phyloP scores from a whole-genome alignment of 1,140 invertebrate genomes.

The Heliothis virescens region DNA sequence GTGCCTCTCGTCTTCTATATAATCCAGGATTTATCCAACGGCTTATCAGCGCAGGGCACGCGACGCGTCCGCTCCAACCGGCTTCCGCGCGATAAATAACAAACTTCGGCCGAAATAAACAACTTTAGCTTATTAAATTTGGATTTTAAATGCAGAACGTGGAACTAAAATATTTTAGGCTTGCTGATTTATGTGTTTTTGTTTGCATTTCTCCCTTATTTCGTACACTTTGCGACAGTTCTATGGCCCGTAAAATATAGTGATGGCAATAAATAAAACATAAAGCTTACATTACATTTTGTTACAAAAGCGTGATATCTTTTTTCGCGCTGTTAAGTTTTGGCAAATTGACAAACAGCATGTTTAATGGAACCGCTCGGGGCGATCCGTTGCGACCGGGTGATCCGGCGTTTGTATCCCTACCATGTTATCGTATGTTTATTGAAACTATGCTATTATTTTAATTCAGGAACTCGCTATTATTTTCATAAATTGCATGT shows the following conservation, averaged over 20 bases:
- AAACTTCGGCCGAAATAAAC: conserved; percentile 36
- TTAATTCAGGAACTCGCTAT: too few relatives aligned
- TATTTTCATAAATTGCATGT: too few relatives aligned
- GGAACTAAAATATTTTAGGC: conserved; percentile 30
- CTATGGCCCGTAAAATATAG: neutral
- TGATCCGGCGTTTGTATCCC: neutral
- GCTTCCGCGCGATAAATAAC: conserved; percentile 41
- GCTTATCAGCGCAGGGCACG: conserved; percentile 31
- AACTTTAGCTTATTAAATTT: conserved; percentile 38
- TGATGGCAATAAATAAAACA: neutral
- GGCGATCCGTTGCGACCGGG: conserved; percentile 11
- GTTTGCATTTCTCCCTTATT: neutral
- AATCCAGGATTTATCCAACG: conserved; percentile 33
- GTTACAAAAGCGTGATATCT: neutral
- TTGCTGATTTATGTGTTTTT: conserved; percentile 16
- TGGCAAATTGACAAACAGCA: conserved; percentile 11
- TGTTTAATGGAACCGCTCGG: neutral
- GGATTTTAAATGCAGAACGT: conserved; percentile 37
- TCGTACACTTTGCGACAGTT: neutral
- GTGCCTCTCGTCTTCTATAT: conserved; percentile 16
- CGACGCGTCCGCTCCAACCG: conserved; percentile 20
- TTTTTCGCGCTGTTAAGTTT: neutral
- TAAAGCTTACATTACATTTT: neutral
- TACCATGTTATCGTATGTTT: neutral
- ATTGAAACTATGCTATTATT: neutral